Conservation (phyloP, 1,140 invertebrate genomes). For the Bombus superbus region DNA sequence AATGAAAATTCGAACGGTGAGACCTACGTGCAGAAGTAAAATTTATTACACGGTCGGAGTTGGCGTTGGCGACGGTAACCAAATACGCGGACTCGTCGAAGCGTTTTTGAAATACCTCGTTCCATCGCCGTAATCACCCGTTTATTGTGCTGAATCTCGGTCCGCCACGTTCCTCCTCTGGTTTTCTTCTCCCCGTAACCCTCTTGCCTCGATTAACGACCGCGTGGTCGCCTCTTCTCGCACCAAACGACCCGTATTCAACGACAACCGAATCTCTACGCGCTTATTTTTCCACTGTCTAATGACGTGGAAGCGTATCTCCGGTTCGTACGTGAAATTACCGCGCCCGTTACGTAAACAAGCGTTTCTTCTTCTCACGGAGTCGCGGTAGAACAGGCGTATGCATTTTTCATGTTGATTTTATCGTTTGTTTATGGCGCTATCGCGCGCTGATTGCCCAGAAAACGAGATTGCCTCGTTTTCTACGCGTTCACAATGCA, state of each 20-base stretch:
- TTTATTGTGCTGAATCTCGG: neutral
- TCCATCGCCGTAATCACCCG: neutral
- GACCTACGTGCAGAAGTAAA: no score
- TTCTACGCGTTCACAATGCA: neutral
- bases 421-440: conserved; percentile 47
- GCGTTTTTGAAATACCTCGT: neutral
- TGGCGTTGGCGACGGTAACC: neutral
- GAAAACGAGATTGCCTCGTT: conserved; percentile 22
- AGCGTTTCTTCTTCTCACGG: conserved; percentile 1
- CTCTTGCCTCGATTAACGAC: conserved; percentile 4
- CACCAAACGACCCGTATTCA: neutral
- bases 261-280: neutral
- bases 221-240: neutral
- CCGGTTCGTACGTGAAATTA: conserved; percentile 29
- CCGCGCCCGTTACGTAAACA: conserved; percentile 45
- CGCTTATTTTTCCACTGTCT: conserved; percentile 18
- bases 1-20: no score
- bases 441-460: conserved; percentile 24
- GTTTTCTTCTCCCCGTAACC: neutral
- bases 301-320: conserved; percentile 34
- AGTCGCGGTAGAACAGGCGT: neutral
- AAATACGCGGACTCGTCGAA: neutral
- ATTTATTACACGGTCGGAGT: no score
- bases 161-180: neutral
- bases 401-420: conserved; percentile 53